These are phyloP conservation scores for Globodera rostochiensis DNA, from an alignment of 1,140 invertebrate species.

Conservation along the genomic window DNA sequence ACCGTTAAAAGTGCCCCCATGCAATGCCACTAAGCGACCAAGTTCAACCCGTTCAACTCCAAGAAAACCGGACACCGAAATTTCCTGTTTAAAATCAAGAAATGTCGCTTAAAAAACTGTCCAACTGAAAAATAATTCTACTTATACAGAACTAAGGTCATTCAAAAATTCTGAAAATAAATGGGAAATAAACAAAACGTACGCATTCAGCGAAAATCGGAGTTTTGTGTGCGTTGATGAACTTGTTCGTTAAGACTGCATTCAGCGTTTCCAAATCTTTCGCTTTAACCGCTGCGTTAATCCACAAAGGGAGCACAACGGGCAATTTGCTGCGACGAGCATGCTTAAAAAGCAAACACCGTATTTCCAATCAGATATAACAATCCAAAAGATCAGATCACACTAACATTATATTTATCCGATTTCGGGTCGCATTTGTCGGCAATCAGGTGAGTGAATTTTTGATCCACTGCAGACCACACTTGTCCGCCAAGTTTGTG, in stretches of 20 bases:
- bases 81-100: background rate
- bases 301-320: constrained; percentile 13
- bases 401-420: constrained; percentile 15
- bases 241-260: background rate
- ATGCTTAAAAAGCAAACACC: background rate
- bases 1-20: constrained; percentile 26
- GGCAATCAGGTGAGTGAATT: constrained; percentile 24
- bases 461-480: background rate
- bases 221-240: constrained; percentile 12
- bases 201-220: constrained; percentile 15
- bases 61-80: constrained; percentile 26
- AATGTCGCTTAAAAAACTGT: too few relatives aligned
- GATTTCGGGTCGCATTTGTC: constrained; percentile 23
- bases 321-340: constrained; percentile 7
- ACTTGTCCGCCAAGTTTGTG: constrained; percentile 8
- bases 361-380: background rate
- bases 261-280: background rate
- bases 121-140: too few relatives aligned
- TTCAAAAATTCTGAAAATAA: too few relatives aligned
- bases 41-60: constrained; percentile 11
- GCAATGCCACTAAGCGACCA: constrained; percentile 17
- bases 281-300: constrained; percentile 1
- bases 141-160: too few relatives aligned
- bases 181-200: background rate
- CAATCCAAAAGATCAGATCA: background rate